These are phyloP conservation scores for Pediacus dermestoides DNA, from an alignment of 2,888 invertebrate genomes.

Conservation along the genomic window DNA sequence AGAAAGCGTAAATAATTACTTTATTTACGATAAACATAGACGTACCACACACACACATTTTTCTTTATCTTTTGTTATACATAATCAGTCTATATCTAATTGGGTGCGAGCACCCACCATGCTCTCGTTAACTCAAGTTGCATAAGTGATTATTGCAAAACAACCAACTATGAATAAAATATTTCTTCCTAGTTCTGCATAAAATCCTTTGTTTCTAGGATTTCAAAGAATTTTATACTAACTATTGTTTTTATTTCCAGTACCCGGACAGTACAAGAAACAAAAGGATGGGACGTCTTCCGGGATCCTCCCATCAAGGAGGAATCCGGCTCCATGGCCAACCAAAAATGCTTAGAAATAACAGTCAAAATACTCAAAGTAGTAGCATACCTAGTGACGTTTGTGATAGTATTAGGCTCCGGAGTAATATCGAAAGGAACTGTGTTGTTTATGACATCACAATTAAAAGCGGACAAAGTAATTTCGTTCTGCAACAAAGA, in stretches of 20 bases:
- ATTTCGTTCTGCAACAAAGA: constrained; percentile 81
- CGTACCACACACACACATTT: no score
- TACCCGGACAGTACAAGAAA: constrained; percentile 78
- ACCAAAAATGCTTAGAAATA: constrained; percentile 80
- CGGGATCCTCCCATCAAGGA: constrained; percentile 85
- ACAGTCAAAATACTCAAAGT: constrained; percentile 82
- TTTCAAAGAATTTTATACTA: no score
- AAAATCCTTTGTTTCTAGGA: no score
- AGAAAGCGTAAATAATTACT: constrained; percentile 5
- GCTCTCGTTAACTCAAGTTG: no score
- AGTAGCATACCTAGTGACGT: constrained; percentile 80
- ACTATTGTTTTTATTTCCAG: constrained; percentile 52
- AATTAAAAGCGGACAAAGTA: constrained; percentile 72
- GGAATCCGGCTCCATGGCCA: constrained; percentile 85
- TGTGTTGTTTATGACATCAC: constrained; percentile 88
- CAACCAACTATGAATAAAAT: no score
- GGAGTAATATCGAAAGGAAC: constrained; percentile 87
- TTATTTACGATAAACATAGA: no score
- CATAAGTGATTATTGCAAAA: no score
- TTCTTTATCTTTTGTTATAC: no score
- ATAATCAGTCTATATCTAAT: no score
- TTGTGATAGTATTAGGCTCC: constrained; percentile 76
- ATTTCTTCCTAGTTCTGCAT: no score
- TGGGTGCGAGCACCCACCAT: no score
- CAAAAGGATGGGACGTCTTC: constrained; percentile 97